Evolutionary conservation across 2,797 vertebrate genomes (phyloP).

Genomic region (Sebastes oblongus): DNA sequence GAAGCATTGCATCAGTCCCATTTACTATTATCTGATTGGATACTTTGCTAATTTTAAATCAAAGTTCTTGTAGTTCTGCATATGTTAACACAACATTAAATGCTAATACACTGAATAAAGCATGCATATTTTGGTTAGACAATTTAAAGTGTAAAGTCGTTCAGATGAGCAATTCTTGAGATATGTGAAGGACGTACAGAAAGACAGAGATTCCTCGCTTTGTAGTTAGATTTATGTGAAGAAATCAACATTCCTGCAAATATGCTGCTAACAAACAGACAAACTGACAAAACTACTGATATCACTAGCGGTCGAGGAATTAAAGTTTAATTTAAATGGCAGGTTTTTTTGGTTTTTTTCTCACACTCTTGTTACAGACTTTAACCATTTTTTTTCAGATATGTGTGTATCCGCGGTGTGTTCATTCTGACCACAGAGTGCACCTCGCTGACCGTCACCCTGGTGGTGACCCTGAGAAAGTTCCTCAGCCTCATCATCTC

Average conservation of each 20-base stretch:
- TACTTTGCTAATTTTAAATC: too few relatives aligned
- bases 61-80: too few relatives aligned
- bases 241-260: not conserved
- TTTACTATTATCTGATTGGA: too few relatives aligned
- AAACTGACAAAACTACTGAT: not conserved
- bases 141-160: too few relatives aligned
- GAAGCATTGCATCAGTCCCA: too few relatives aligned
- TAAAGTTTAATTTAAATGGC: not conserved
- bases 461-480: conserved; percentile 96
- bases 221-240: not conserved
- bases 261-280: not conserved
- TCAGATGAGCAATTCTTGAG: too few relatives aligned
- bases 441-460: conserved; percentile 93
- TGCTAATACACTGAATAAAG: too few relatives aligned
- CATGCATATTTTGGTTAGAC: too few relatives aligned
- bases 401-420: conserved; percentile 94
- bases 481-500: conserved; percentile 98
- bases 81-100: too few relatives aligned
- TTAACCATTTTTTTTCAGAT: conserved; percentile 83
- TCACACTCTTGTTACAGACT: conserved; percentile 16
- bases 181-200: too few relatives aligned
- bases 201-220: too few relatives aligned
- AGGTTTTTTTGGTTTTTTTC: not conserved
- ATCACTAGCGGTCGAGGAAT: not conserved
- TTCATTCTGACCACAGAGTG: conserved; percentile 97